phyloP scores from a whole-genome alignment of 2,888 invertebrate genomes.

The Meandrusa payeni region DNA sequence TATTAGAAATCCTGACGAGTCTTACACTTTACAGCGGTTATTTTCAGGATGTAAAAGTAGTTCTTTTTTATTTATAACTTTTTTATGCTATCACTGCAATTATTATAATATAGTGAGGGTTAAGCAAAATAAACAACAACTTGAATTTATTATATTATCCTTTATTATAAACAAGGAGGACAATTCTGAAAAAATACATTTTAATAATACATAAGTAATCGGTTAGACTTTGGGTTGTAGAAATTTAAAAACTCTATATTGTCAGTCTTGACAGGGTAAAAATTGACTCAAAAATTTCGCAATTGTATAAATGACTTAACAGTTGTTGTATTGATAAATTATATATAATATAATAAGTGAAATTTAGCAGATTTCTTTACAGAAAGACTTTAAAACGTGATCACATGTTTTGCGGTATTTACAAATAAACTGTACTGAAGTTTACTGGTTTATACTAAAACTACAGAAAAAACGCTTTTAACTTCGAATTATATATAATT shows the following conservation, averaged over 20 bases:
- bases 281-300: slow-evolving; percentile 46
- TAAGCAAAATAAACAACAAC: slow-evolving; percentile 35
- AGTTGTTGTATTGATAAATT: no score
- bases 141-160: slow-evolving; percentile 43
- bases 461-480: slow-evolving; percentile 6
- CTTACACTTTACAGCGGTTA: no score
- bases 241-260: slow-evolving; percentile 41
- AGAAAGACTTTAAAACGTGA: slow-evolving; percentile 6
- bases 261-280: slow-evolving; percentile 63
- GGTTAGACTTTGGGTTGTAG: slow-evolving; percentile 46
- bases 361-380: neutral
- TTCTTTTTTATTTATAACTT: no score
- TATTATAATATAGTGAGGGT: no score
- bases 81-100: no score
- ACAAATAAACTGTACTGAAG: slow-evolving; percentile 4
- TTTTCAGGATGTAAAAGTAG: no score
- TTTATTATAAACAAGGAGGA: slow-evolving; percentile 67
- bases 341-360: slow-evolving; percentile 23
- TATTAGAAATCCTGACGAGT: no score
- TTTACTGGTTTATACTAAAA: slow-evolving; percentile 7
- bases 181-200: slow-evolving; percentile 62
- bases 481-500: slow-evolving; percentile 1
- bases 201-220: slow-evolving; percentile 42
- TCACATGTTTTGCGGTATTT: neutral
- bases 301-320: slow-evolving; percentile 7